Evolutionary conservation across 2,113 vertebrate genomes (phyloP), one percentile per base, ranked within the genome.

Genomic region (Ancistrus triradiatus): DNA sequence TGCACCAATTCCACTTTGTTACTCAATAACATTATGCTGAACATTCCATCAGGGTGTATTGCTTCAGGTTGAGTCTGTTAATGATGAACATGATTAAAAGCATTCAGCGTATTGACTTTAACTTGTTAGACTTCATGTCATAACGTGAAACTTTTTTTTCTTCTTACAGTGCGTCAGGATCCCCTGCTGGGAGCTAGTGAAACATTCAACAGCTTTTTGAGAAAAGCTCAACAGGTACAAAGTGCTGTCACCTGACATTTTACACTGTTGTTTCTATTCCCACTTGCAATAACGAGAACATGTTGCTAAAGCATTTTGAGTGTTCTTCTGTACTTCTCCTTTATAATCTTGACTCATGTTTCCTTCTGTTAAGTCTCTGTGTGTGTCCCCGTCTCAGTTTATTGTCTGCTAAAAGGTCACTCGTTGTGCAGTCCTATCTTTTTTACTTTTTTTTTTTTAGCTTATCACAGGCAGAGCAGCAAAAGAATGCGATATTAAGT

Each of bases 121-220:
- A 42, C 9, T 28, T n/a, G 28, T 9, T 47, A 5, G 14, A 3
- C 4, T 55, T 55, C 19, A 13, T 47, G 38, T 9, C 42, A 35
- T 10, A 35, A 69, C 19, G 15, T 33, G 15, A 57, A 25, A 15
- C 15, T 14, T 33, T 19, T 59, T 28, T 38, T 42, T 42, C 28
- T 24, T 37, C 33, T 57, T 15, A 3, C 81, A 99, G 95, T 99
- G 66, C 91, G 95, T 31, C 96, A 98, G 84, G 95, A 99, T 79
- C 91, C 92, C 0, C 73, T 85, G 11, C 90, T 99, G 43, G 96
- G 96, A 73, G 77, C 88, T 81, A 96, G 94, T 0, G 95, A 98
- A 77, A 84, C 88, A 74, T 99, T 99, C 84, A 98, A 99, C 81
- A 94, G 94, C 81, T 99, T 99, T 74, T 79, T 99, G 66, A 91